These are phyloP conservation scores for Alexandromys fortis DNA, from an alignment of 2,113 vertebrate species.

Conservation along the genomic window DNA sequence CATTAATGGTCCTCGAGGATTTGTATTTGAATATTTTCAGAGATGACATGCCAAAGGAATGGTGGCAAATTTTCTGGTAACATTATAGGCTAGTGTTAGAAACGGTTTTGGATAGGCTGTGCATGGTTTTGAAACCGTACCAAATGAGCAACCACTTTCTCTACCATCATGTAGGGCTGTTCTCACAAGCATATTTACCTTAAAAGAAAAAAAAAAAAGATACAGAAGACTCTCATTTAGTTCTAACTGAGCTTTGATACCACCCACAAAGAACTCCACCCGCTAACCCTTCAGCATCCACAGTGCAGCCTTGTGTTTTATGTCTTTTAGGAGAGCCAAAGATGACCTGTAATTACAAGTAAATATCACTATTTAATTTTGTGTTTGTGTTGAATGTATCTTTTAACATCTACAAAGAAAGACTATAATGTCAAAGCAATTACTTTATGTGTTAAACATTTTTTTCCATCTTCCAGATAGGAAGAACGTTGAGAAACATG, in stretches of 20 bases:
- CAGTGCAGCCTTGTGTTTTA: slow-evolving; percentile 29
- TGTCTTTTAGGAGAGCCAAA: slow-evolving; percentile 49
- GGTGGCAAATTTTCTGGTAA: slow-evolving; percentile 25
- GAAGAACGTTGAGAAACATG: neutral
- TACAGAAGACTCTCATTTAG: slow-evolving; percentile 39
- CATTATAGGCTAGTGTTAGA: neutral
- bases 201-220: neutral
- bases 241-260: slow-evolving; percentile 21
- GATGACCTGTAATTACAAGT: slow-evolving; percentile 46
- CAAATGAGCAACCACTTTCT: slow-evolving; percentile 32
- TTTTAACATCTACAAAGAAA: slow-evolving; percentile 56
- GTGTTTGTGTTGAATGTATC: slow-evolving; percentile 39
- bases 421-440: slow-evolving; percentile 25
- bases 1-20: neutral
- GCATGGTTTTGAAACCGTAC: slow-evolving; percentile 42
- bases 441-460: neutral
- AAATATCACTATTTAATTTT: slow-evolving; percentile 31
- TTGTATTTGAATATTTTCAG: neutral
- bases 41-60: slow-evolving; percentile 49
- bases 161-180: slow-evolving; percentile 16
- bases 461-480: neutral
- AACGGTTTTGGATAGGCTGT: slow-evolving; percentile 3
- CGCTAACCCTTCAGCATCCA: neutral
- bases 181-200: slow-evolving; percentile 34
- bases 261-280: slow-evolving; percentile 29